Base-by-base conservation (phyloP, 2,888 invertebrate species). In the Tineola bisselliella region DNA sequence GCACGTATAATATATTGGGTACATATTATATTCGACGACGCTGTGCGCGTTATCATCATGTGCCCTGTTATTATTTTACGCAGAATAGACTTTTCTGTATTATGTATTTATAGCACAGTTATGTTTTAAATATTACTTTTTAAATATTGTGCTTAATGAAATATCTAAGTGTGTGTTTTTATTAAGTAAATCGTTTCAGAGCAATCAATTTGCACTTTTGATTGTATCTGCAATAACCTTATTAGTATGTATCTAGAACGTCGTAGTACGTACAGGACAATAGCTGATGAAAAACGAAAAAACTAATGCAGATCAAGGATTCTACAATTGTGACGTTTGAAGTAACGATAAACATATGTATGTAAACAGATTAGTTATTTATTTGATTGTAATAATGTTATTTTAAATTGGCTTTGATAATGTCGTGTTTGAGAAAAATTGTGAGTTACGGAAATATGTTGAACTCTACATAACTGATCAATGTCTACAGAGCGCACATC, bases 221-320 rank as follows among this genome's bases (percentile, higher is more conserved):
- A 48, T 48, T n/a, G 5, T 48, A 54, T 54, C 54, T 19, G 54
- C 17, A n/a, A 18, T 18, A 18, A 56, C 58, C 58, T 58, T 13
- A 10, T 58, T 58, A 58, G 33, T 13, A 58, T 58, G 58, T 15
- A 58, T 19, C 19, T 58, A 33, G 58, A 33, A 6, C 33, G 15
- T 8, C 33, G 8, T 25, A 25, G 54, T 54, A 25, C 25, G 6
- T 19, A 10, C 33, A 5, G 33, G 33, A 58, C 58, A 58, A 58
- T 58, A 19, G 58, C 15, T 11, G 33, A 15, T 33, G 19, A 33
- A 58, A 58, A 58, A 58, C 19, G 58, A 58, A 58, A 58, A 56
- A 18, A 19, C 33, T 58, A 33, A 58, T 33, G 30, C n/a, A 58
- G 58, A 58, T 58, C 58, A 33, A 58, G 58, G 58, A 33, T 33